phyloP scores from a whole-genome alignment of 2,113 vertebrate species.

The Vidua chalybeata region DNA sequence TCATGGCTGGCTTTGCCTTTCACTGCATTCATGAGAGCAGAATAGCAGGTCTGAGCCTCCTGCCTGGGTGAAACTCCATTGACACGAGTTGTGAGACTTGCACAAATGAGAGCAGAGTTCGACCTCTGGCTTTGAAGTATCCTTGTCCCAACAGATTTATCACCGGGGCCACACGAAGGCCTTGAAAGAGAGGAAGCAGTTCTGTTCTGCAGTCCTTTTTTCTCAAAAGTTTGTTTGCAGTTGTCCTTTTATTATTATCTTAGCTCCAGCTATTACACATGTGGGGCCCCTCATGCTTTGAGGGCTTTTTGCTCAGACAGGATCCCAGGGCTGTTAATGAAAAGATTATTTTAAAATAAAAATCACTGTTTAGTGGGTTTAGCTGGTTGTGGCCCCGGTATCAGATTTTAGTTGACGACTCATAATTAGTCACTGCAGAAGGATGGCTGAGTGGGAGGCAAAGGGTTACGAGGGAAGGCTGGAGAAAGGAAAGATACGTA shows the following conservation, averaged over 20 bases:
- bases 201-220: conserved; percentile 24
- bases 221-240: conserved; percentile 13
- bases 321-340: background rate
- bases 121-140: conserved; percentile 35
- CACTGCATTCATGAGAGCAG: background rate
- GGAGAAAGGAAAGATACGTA: conserved; percentile 35
- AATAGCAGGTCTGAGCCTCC: background rate
- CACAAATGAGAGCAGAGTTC: background rate
- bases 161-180: background rate
- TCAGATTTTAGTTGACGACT: background rate
- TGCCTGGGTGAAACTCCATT: background rate
- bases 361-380: background rate
- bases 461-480: conserved; percentile 25
- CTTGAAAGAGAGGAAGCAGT: conserved; percentile 30
- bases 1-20: background rate
- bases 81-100: background rate
- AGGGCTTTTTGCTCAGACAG: background rate
- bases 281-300: background rate
- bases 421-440: background rate
- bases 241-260: conserved; percentile 27
- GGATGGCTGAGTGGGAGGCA: background rate
- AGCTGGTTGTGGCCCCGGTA: background rate
- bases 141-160: conserved; percentile 50
- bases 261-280: background rate
- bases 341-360: background rate